Evolutionary conservation across 2,888 invertebrate species (phyloP).

Genomic region (Lithosia quadra): DNA sequence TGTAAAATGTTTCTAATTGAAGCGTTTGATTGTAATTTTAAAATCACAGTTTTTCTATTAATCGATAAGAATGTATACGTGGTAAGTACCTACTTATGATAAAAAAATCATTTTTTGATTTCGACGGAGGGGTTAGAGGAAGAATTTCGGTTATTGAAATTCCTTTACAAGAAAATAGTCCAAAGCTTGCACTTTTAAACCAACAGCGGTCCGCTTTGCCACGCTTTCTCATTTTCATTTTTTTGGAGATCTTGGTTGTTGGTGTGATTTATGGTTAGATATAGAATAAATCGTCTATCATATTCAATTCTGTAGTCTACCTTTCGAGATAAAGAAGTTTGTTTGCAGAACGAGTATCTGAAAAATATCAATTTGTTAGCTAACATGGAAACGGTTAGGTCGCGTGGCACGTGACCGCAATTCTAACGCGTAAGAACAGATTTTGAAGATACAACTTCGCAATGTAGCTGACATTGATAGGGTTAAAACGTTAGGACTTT

Average conservation of each 20-base stretch:
- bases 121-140: not conserved
- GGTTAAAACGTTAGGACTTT: conserved; percentile 36
- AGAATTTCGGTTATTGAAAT: conserved; percentile 1
- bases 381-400: conserved; percentile 70
- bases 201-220: too few species aligned
- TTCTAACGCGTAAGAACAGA: conserved; percentile 61
- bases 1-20: not conserved
- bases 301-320: conserved; percentile 33
- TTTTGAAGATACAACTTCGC: conserved; percentile 63
- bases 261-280: not conserved
- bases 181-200: too few species aligned
- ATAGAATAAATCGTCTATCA: not conserved
- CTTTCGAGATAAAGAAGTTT: conserved; percentile 53
- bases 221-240: too few species aligned
- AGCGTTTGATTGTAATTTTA: too few species aligned
- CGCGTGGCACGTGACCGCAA: conserved; percentile 67
- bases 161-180: too few species aligned
- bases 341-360: conserved; percentile 67
- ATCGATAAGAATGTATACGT: too few species aligned
- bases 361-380: conserved; percentile 82
- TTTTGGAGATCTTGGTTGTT: too few species aligned
- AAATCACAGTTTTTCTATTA: too few species aligned
- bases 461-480: conserved; percentile 60
- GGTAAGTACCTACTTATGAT: too few species aligned
- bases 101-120: too few species aligned